Base-by-base conservation (phyloP, 2,797 vertebrate genomes). In the Steatocranus sp. region DNA sequence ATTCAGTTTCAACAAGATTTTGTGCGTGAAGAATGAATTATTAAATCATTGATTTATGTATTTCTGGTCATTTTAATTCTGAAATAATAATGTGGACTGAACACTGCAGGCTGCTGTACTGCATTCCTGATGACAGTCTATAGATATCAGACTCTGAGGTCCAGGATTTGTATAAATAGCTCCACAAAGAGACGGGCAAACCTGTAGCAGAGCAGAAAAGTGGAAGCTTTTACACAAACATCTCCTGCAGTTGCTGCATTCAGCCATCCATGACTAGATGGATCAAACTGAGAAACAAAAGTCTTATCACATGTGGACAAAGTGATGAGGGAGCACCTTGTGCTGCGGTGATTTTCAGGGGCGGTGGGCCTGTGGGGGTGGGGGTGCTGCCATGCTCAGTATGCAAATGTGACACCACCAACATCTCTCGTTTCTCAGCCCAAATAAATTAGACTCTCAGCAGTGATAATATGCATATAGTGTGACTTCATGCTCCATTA, bases 391-490 rank as follows among this genome's bases (percentile, higher is more conserved):
- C 10, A 49, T 34, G 81, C 83, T 77, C 61, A 9, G 61, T 86
- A 88, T 88, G 87, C 51, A 86, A 91, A 90, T 89, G 68, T 78
- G 46, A 85, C 66, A 66, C 49, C 2, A n/a, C 68, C 85, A 83
- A 81, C 75, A 86, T 82, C 79, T 86, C 76, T 53, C 78, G 41
- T 73, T 86, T 82, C 86, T 82, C 54, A 56, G 58, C 88, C 81
- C 87, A 94, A 94, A 95, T 92, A 92, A 95, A 94, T 95, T 70
- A 93, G 86, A 91, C 83, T 89, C 86, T 86, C 87, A 75, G 91
- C 83, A 36, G 70, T 87, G 91, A 94, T 95, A 94, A 95, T 90
- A 91, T 79, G 89, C 89, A 87, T 86, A 90, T 70, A 86, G 83
- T 77, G 81, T 80, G 85, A 82, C 88, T 88, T 88, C 89, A 87